Evolutionary conservation across 1,140 invertebrate genomes (phyloP).

Genomic region (Zaprionus vittiger): DNA sequence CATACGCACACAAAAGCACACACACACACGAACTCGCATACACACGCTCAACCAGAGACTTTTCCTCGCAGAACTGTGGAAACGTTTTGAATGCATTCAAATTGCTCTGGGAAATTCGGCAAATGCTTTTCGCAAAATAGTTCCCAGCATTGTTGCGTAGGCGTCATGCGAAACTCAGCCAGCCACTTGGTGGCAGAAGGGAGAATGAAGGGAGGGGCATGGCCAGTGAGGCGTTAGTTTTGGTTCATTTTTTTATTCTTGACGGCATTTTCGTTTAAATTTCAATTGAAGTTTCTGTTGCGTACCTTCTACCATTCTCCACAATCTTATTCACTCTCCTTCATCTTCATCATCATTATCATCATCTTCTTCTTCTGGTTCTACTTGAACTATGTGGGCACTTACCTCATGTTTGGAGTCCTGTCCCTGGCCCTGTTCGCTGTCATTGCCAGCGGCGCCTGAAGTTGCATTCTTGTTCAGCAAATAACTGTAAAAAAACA

Average conservation of each 20-base stretch:
- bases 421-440: constrained; percentile 64
- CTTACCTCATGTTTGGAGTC: constrained; percentile 71
- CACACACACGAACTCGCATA: constrained; percentile 2
- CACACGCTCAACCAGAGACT: neutral
- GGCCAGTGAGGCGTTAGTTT: neutral
- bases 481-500: constrained; percentile 57
- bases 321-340: neutral
- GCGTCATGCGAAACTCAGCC: neutral
- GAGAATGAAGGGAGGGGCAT: neutral
- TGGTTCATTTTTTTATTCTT: constrained; percentile 8
- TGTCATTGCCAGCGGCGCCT: constrained; percentile 63
- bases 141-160: constrained; percentile 43
- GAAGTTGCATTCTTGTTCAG: constrained; percentile 56
- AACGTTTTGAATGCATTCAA: constrained; percentile 49
- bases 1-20: neutral
- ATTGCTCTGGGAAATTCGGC: constrained; percentile 25
- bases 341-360: constrained; percentile 1
- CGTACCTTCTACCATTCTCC: constrained; percentile 14
- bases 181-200: too few species aligned
- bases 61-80: neutral
- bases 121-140: constrained; percentile 28
- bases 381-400: constrained; percentile 34
- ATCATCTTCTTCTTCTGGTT: constrained; percentile 13
- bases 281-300: constrained; percentile 52
- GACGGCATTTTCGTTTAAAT: constrained; percentile 54